Conservation (phyloP, 2,888 invertebrate species). For the Epinotia ramella region DNA sequence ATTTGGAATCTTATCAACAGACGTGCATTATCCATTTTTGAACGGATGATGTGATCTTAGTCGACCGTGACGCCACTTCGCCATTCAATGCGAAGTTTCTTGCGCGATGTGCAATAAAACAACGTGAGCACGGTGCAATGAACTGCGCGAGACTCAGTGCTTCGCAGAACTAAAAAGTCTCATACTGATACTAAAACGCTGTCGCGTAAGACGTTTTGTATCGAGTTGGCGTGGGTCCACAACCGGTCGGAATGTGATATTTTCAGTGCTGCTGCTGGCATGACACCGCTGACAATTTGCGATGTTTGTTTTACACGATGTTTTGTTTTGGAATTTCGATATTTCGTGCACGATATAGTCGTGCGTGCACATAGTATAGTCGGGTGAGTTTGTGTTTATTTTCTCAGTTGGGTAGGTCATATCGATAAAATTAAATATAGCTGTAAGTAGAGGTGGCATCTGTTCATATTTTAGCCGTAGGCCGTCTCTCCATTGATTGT, state of each 20-base stretch:
- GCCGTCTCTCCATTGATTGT: no score
- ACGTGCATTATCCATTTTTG: neutral
- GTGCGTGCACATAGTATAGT: neutral
- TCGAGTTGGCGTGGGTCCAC: slow-evolving; percentile 5
- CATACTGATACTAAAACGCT: neutral
- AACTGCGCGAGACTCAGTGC: slow-evolving; percentile 29
- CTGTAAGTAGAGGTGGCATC: no score
- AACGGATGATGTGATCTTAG: neutral
- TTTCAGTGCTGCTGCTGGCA: slow-evolving; percentile 49
- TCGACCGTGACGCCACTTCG: slow-evolving; percentile 31
- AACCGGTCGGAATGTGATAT: slow-evolving; percentile 49
- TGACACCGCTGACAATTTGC: slow-evolving; percentile 43
- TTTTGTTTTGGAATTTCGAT: slow-evolving; percentile 29
- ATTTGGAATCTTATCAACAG: neutral
- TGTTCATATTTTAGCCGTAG: no score
- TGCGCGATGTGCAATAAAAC: slow-evolving; percentile 34
- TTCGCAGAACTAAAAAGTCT: neutral
- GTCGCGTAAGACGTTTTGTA: neutral
- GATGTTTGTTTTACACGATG: slow-evolving; percentile 32
- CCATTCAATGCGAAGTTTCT: slow-evolving; percentile 44
- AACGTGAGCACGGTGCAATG: slow-evolving; percentile 42
- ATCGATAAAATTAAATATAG: no score
- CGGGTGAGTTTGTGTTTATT: neutral
- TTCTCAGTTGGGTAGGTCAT: no score
- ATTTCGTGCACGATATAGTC: neutral